Base-by-base conservation (phyloP, 2,797 vertebrate species). In the Bryconaethiops microstoma region DNA sequence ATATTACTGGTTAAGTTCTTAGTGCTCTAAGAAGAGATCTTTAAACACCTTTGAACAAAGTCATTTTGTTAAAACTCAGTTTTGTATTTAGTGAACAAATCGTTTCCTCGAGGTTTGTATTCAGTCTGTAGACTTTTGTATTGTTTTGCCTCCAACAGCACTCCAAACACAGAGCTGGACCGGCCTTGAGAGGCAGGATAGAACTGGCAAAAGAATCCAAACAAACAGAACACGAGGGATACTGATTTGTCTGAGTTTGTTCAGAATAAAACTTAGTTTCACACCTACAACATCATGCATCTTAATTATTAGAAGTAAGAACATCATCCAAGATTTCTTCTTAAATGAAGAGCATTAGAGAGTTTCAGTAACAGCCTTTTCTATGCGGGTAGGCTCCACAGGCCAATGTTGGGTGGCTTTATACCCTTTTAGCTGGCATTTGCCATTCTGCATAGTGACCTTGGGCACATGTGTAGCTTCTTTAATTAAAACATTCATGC, bases 181-280 rank as follows among this genome's bases (percentile, higher is more conserved):
- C 4, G 14, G 52, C 70, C 70, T 55, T 79, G 69, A 64, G 25
- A 54, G 48, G 42, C 29, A 42, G 50, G 57, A 73, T 42, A 73
- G 29, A 64, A 21, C 29, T 55, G 6, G 48, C 7, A 8, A 42
- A 65, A 55, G 59, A 72, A 52, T 52, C 23, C 48, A 72, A 72
- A 72, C 70, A 72, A 72, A 29, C 14, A 71, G 9, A 23, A 55
- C 25, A 16, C 7, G 0, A 65, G 59, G 40, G 8, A 71, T 39
- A 54, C n/a, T 52, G 67, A 35, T 10, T 48, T 57, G 39, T 17
- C 8, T 5, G 42, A 50, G 50, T 42, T 52, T 52, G 23, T 60
- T 63, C 4, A 35, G 25, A 17, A 16, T 29, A 63, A 14, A 6
- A 29, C 12, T 62, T 5, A 10, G 0, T 48, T 48, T 35, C 35